phyloP scores from a whole-genome alignment of 1,140 invertebrate species.

The Periplaneta americana region DNA sequence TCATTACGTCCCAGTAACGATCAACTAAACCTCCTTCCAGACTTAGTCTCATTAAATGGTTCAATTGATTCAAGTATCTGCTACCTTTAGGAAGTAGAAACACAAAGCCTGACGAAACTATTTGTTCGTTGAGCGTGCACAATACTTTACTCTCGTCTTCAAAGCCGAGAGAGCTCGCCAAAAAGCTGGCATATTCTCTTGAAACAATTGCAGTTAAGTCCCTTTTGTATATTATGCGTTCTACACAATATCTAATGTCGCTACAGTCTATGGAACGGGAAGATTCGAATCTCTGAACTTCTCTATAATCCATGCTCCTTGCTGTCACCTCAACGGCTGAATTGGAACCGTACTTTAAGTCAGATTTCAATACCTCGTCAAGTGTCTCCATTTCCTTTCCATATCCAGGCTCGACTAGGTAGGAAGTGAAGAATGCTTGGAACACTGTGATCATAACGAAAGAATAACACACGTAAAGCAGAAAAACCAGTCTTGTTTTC shows the following conservation, averaged over 20 bases:
- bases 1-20: not conserved
- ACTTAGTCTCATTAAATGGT: not conserved
- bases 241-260: not conserved
- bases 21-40: not conserved
- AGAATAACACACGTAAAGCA: not conserved
- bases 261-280: not conserved
- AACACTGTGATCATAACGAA: not conserved
- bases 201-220: not conserved
- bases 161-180: no score
- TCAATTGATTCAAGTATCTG: not conserved
- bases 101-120: no score
- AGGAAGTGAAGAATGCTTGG: not conserved
- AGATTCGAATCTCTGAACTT: not conserved
- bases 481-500: not conserved
- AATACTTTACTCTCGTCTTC: no score
- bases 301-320: not conserved
- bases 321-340: not conserved
- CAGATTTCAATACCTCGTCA: not conserved
- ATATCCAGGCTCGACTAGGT: not conserved
- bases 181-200: not conserved
- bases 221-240: not conserved
- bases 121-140: no score
- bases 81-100: no score
- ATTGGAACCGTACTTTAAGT: not conserved
- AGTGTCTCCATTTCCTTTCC: not conserved